Evolutionary conservation across 2,113 vertebrate genomes (phyloP).

Genomic region (Eleginops maclovinus): DNA sequence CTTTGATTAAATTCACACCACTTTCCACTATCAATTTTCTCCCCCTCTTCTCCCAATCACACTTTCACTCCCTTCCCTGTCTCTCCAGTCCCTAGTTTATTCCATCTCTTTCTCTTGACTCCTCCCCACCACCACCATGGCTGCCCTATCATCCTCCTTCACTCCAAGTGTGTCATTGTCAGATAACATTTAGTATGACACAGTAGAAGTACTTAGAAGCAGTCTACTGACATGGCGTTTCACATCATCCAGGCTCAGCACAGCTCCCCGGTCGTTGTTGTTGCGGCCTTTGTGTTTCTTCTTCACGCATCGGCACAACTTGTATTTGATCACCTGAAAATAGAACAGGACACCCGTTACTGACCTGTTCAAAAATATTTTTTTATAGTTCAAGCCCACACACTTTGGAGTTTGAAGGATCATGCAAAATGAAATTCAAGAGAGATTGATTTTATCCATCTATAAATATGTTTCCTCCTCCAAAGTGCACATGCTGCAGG

Average conservation of each 20-base stretch:
- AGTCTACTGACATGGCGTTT: slow-evolving; percentile 93
- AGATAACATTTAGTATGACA: slow-evolving; percentile 37
- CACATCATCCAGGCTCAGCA: slow-evolving; percentile 97
- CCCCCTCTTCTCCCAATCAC: slow-evolving; percentile 42
- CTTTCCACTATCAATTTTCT: slow-evolving; percentile 56
- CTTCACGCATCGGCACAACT: slow-evolving; percentile 90
- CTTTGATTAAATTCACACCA: slow-evolving; percentile 75
- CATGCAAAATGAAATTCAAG: slow-evolving; percentile 32
- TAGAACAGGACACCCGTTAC: slow-evolving; percentile 11
- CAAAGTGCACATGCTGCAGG: slow-evolving; percentile 11
- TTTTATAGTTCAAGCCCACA: slow-evolving; percentile 11
- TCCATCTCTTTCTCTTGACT: slow-evolving; percentile 29
- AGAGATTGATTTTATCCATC: slow-evolving; percentile 39
- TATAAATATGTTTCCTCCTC: slow-evolving; percentile 11
- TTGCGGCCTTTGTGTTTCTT: slow-evolving; percentile 94
- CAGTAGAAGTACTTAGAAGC: slow-evolving; percentile 44
- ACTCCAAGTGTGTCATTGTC: slow-evolving; percentile 27
- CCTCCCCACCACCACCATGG: neutral
- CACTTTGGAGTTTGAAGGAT: slow-evolving; percentile 2
- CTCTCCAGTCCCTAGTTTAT: slow-evolving; percentile 25
- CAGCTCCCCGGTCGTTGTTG: slow-evolving; percentile 95
- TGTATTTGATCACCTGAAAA: slow-evolving; percentile 94
- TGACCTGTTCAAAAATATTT: neutral
- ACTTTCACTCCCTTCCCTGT: slow-evolving; percentile 14
- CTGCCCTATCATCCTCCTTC: neutral